Evolutionary conservation across 2,797 vertebrate genomes (phyloP).

Genomic region (Arnoldichthys spilopterus): DNA sequence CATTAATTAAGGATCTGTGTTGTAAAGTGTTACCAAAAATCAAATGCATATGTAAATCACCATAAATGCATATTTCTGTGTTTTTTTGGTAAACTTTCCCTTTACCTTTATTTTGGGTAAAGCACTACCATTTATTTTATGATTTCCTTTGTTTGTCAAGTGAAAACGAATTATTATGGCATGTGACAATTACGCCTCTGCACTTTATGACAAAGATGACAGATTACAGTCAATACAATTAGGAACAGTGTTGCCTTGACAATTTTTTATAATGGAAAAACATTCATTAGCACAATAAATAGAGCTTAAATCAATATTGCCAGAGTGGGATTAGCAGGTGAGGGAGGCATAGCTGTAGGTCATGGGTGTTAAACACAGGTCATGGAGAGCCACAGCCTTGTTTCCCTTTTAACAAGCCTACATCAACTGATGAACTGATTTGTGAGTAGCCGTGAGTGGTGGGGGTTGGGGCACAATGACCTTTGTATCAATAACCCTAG

Average conservation of each 20-base stretch:
- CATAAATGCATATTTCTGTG: no score
- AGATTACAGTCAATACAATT: not conserved
- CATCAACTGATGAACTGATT: not conserved
- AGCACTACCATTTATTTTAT: no score
- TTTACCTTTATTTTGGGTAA: no score
- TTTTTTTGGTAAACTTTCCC: no score
- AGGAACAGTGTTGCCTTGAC: not conserved
- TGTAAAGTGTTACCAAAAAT: no score
- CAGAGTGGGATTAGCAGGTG: not conserved
- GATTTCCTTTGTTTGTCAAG: no score
- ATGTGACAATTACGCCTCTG: no score
- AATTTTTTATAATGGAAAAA: constrained; percentile 6
- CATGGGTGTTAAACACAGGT: not conserved
- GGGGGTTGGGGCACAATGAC: constrained; percentile 24
- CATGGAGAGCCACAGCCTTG: not conserved
- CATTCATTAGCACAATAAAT: constrained; percentile 12
- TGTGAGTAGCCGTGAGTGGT: not conserved
- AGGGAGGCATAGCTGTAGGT: not conserved
- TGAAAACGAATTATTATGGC: no score
- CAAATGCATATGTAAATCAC: no score
- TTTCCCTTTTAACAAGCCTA: not conserved
- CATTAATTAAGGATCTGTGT: no score
- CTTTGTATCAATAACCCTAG: constrained; percentile 18
- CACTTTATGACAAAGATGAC: not conserved
- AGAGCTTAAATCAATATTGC: constrained; percentile 11